These are phyloP conservation scores for Xestia rhomboidea DNA, from an alignment of 2,888 invertebrate genomes.

Conservation along the genomic window DNA sequence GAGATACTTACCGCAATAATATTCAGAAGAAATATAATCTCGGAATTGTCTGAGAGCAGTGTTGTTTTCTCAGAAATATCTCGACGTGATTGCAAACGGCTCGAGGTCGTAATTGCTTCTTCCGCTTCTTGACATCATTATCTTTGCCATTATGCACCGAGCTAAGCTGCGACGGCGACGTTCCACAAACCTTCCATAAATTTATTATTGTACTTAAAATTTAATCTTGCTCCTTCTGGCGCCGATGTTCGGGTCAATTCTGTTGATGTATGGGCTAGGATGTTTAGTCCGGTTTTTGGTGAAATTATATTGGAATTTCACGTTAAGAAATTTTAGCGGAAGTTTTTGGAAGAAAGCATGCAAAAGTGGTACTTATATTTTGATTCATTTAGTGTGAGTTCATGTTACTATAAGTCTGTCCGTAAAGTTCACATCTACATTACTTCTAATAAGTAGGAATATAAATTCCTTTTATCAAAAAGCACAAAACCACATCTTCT, in stretches of 20 bases:
- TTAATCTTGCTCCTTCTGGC: conserved; percentile 53
- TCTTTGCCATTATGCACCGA: conserved; percentile 86
- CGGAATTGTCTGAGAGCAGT: conserved; percentile 73
- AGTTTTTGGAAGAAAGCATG: neutral
- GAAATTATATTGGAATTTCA: conserved; percentile 12
- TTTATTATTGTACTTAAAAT: conserved; percentile 72
- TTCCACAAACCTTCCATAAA: conserved; percentile 73
- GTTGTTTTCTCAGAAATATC: conserved; percentile 79
- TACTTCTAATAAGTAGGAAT: neutral
- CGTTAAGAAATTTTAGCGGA: neutral
- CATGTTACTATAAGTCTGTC: neutral
- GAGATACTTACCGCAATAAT: conserved; percentile 74
- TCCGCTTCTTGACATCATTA: conserved; percentile 88
- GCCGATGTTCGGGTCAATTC: conserved; percentile 51
- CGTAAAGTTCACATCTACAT: neutral
- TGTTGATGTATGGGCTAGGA: conserved; percentile 44
- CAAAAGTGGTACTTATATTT: neutral
- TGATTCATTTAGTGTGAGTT: neutral
- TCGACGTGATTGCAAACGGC: conserved; percentile 80
- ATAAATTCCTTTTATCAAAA: neutral
- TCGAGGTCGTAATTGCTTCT: conserved; percentile 87
- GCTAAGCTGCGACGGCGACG: conserved; percentile 76
- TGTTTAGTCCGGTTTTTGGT: conserved; percentile 32
- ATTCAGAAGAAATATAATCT: conserved; percentile 78
- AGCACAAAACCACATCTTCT: neutral